phyloP scores from a whole-genome alignment of 2,113 vertebrate species.

The Phocoena sinus region DNA sequence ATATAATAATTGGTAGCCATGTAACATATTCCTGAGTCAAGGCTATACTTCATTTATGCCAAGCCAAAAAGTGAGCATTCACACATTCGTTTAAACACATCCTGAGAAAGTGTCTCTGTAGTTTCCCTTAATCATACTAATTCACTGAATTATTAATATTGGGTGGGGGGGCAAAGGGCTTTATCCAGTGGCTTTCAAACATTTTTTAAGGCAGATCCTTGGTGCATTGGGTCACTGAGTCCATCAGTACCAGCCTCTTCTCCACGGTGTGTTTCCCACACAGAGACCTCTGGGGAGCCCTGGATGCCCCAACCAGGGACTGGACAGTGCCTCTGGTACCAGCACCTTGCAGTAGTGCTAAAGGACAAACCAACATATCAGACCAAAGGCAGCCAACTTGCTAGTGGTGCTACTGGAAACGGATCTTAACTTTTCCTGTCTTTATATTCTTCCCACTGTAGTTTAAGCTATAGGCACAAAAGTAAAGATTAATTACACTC shows the following conservation, averaged over 20 bases:
- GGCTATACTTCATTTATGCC: neutral
- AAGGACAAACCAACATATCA: neutral
- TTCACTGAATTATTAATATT: neutral
- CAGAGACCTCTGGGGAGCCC: neutral
- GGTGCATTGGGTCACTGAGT: neutral
- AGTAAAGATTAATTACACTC: neutral
- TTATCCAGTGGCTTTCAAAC: neutral
- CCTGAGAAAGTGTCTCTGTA: neutral
- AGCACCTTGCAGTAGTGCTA: accelerated
- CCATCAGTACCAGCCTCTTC: neutral
- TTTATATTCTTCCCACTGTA: neutral
- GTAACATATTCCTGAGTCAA: neutral
- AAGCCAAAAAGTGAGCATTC: neutral
- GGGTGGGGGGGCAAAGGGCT: neutral
- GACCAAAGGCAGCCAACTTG: neutral
- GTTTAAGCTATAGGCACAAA: neutral
- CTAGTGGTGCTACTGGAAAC: neutral
- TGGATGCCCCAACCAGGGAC: neutral
- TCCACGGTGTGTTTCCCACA: neutral
- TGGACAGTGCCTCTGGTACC: too few species aligned
- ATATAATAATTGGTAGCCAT: neutral
- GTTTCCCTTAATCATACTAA: neutral
- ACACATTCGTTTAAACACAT: neutral
- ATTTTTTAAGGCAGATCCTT: neutral
- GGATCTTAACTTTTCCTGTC: neutral